Evolutionary conservation across 2,113 vertebrate species (phyloP).

Genomic region (Cryptomyrus ogoouensis): DNA sequence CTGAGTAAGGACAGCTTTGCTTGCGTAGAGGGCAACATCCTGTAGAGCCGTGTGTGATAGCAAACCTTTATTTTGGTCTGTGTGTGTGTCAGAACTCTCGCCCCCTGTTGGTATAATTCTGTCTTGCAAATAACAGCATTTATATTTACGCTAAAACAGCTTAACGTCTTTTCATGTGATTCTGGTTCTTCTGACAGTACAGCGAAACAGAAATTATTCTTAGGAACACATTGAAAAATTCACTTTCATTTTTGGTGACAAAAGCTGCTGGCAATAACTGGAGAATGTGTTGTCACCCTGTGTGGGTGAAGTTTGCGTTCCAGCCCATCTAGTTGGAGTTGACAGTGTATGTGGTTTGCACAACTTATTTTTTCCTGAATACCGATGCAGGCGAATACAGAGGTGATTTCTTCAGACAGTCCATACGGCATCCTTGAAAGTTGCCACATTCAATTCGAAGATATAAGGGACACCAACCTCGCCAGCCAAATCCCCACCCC

Average conservation of each 20-base stretch:
- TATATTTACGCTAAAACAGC: not conserved
- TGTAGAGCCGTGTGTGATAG: not conserved
- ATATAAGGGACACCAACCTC: not conserved
- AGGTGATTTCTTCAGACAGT: not conserved
- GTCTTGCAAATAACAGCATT: not conserved
- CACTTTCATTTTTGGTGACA: not conserved
- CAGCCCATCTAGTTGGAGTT: not conserved
- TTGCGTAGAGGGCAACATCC: not conserved
- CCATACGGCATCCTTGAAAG: not conserved
- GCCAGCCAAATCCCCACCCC: not conserved
- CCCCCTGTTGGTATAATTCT: not conserved
- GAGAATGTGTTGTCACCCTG: not conserved
- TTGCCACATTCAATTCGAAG: not conserved
- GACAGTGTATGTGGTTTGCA: not conserved
- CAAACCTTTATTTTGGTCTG: not conserved
- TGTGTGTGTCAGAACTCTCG: not conserved
- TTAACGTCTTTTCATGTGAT: conserved; percentile 6
- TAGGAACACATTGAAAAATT: not conserved
- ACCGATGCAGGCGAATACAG: not conserved
- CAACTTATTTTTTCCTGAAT: not conserved
- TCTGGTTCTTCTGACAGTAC: not conserved
- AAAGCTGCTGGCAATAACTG: not conserved
- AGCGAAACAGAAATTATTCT: not conserved
- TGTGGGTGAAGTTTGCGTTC: not conserved
- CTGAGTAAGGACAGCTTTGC: not conserved